Conservation (phyloP, 2,888 invertebrate genomes). For the Pristionchus fissidentatus region DNA sequence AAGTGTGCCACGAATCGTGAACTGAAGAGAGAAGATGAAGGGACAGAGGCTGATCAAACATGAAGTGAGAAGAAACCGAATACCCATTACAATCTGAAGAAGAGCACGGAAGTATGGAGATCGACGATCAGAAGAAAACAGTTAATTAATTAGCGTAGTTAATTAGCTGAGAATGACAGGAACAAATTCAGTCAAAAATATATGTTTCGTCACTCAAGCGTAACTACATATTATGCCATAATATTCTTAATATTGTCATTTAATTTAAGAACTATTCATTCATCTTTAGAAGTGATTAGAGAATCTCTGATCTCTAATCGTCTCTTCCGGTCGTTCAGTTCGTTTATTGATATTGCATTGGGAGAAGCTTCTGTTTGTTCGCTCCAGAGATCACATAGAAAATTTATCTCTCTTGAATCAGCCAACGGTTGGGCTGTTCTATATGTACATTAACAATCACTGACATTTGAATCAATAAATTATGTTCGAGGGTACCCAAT, state of each 20-base stretch:
- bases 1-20: neutral
- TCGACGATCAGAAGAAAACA: neutral
- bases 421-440: neutral
- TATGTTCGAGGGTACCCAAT: neutral
- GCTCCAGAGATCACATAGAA: neutral
- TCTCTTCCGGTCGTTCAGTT: too few species aligned
- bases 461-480: neutral
- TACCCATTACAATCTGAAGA: neutral
- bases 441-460: neutral
- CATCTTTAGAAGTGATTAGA: too few species aligned
- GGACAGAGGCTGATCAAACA: constrained; percentile 19
- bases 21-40: neutral
- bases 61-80: neutral
- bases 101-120: neutral
- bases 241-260: too few species aligned
- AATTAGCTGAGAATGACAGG: too few species aligned
- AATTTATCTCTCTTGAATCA: neutral
- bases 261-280: too few species aligned
- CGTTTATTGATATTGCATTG: too few species aligned
- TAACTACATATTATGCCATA: too few species aligned
- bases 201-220: too few species aligned
- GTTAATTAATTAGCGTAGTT: too few species aligned
- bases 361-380: neutral
- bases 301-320: too few species aligned
- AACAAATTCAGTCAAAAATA: too few species aligned